phyloP scores from a whole-genome alignment of 2,888 invertebrate species.

The Lordiphosa fenestrarum region DNA sequence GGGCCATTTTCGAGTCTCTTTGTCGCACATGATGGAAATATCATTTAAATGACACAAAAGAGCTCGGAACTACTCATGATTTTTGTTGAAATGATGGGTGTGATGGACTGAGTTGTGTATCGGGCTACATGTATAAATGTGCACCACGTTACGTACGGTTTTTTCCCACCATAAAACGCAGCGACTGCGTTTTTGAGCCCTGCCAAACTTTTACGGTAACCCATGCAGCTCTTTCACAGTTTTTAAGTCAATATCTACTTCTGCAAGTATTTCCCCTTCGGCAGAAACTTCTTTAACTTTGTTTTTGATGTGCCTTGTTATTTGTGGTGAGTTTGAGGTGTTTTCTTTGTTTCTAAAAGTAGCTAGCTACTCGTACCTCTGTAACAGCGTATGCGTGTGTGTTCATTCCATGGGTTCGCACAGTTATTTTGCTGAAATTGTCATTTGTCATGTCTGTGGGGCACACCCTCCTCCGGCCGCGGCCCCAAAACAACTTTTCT shows the following conservation, averaged over 20 bases:
- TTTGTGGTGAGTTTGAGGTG: conserved; percentile 22
- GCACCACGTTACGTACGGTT: too few species aligned
- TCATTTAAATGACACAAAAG: too few species aligned
- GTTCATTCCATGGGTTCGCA: conserved; percentile 18
- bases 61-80: too few species aligned
- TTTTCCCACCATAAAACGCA: too few species aligned
- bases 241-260: conserved; percentile 8
- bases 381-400: conserved; percentile 7
- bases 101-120: too few species aligned
- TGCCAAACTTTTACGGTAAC: too few species aligned
- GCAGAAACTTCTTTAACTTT: conserved; percentile 3
- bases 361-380: conserved; percentile 1
- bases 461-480: conserved; percentile 12
- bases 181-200: too few species aligned
- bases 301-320: conserved; percentile 31
- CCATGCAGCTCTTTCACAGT: background rate
- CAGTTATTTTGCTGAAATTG: conserved; percentile 36
- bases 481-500: conserved; percentile 48
- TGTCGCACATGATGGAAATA: too few species aligned
- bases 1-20: too few species aligned
- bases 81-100: too few species aligned
- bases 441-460: conserved; percentile 49
- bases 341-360: conserved; percentile 7
- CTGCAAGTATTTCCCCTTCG: conserved; percentile 10
- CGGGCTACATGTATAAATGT: too few species aligned